Evolutionary conservation across 2,797 vertebrate species (phyloP), one percentile per base, ranked within the genome.

Genomic region (Myotis findleyi): DNA sequence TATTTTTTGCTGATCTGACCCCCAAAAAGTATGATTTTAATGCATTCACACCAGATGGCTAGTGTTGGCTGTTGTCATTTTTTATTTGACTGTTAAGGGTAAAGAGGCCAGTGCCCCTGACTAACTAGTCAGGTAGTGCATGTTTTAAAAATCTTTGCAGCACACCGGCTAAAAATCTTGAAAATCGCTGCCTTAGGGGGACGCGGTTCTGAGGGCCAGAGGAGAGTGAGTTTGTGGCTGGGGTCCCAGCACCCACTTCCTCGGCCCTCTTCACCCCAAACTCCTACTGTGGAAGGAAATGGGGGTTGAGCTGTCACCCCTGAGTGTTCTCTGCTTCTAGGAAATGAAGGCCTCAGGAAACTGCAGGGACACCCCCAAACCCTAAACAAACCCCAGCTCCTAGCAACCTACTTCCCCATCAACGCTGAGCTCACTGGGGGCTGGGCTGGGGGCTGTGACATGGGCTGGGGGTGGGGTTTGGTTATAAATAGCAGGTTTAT

Each of bases 401-500:
- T 95, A 85, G 93, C 92, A 96, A 92, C 94, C 30, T 16, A 96
- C 96, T 97, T 97, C 87, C 64, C 87, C 73, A 49, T 20, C 1
- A 36, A 51, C 21, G 2, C 38, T 71, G n/a, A 73, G 21, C 71
- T 93, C 41, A 53, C 82, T 62, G 81, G 86, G 53, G 27, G 59
- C 89, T 72, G 7, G 27, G 13, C 5, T 33, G 27, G 6, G 87
- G 30, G 20, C 8, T 7, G 51, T 89, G 92, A 79, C 81, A 23
- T 7, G 38, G 49, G 25, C 44, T 21, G 5, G 53, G 89, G 68
- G 64, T 12, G 44, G 82, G 91, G 92, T 14, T 49, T 83, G 47
- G 71, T 57, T 97, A 97, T 96, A 97, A 97, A 96, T 97, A 97
- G 93, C 59, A 0, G 0, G 3, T 92, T 97, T 97, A 97, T 94